A percentile compares a stretch with the other conserved stretches of the same genome.
These are phyloP conservation scores for Felis catus DNA, from an alignment of 2,113 vertebrate species.

Conservation along the genomic window F.catus_Fca126_mat1.0 CM031412.1:155467001-155467500, in stretches of 20 bases:
- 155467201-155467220: conserved; percentile 21
- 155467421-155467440: conserved; percentile 11
- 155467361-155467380: conserved; percentile 30
- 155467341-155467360: conserved; percentile 5
- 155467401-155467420: conserved; percentile 61
- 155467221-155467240: background rate
- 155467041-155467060: background rate
- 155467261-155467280: conserved; percentile 1
- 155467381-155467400: conserved; percentile 62
- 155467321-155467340: background rate
- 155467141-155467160: conserved; percentile 29
- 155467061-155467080: conserved; percentile 46
- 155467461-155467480: conserved; percentile 83
- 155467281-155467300: conserved; percentile 32
- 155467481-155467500: conserved; percentile 95
- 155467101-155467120: background rate
- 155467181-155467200: background rate
- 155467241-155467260: background rate
- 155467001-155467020: conserved; percentile 47
- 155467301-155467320: conserved; percentile 18
- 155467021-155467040: conserved; percentile 11
- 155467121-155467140: conserved; percentile 21
- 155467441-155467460: conserved; percentile 73
- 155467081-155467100: background rate
- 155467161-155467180: conserved; percentile 34